phyloP scores from a whole-genome alignment of 2,797 vertebrate genomes.

The Labeo calbasu region DNA sequence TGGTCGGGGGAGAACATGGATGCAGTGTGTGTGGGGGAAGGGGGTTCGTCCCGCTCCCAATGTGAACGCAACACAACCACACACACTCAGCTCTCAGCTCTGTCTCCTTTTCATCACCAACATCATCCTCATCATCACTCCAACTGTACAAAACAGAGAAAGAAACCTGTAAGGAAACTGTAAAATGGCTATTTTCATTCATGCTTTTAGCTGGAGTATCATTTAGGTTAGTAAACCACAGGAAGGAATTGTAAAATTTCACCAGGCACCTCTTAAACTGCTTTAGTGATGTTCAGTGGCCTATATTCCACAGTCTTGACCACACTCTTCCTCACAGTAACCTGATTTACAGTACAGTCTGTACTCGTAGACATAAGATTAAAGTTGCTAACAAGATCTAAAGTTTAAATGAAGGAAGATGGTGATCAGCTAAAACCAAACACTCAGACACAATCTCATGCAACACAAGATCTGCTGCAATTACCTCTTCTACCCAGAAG shows the following conservation, averaged over 20 bases:
- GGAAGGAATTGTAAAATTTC: not conserved
- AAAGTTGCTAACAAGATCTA: constrained; percentile 16
- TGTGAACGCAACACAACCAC: constrained; percentile 54
- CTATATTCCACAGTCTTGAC: not conserved
- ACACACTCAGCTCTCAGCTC: constrained; percentile 77
- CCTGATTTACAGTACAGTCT: not conserved
- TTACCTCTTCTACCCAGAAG: not conserved
- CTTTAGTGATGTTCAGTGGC: not conserved
- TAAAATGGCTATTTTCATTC: not conserved
- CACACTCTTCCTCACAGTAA: not conserved
- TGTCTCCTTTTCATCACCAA: constrained; percentile 79
- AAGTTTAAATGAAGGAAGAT: constrained; percentile 1
- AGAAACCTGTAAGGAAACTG: constrained; percentile 32
- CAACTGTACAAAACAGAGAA: constrained; percentile 61
- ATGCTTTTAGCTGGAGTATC: not conserved
- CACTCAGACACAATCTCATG: not conserved
- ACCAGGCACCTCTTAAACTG: constrained; percentile 6
- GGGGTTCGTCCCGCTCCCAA: constrained; percentile 29
- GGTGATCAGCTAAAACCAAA: not conserved
- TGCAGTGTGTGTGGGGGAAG: constrained; percentile 68
- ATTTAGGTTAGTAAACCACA: not conserved
- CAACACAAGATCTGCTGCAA: not conserved
- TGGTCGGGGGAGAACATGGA: constrained; percentile 98
- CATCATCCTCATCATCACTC: constrained; percentile 59
- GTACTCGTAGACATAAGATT: not conserved